Evolutionary conservation across 2,797 vertebrate genomes (phyloP).

Genomic region (Pangasius krempfi): DNA sequence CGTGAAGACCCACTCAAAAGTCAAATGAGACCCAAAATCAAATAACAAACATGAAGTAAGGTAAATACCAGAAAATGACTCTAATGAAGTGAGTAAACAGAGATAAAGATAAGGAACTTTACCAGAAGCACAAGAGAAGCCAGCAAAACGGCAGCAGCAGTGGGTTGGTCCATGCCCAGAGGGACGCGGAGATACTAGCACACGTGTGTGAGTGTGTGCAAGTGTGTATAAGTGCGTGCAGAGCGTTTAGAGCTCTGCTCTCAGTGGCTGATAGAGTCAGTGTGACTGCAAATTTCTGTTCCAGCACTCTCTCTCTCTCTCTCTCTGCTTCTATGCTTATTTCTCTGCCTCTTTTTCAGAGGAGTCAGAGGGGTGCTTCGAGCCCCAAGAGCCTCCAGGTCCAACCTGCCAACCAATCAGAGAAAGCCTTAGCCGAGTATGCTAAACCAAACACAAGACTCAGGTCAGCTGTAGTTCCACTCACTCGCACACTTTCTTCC

Average conservation of each 20-base stretch:
- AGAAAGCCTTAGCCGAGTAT: conserved; percentile 77
- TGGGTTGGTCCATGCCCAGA: conserved; percentile 77
- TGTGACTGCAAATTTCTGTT: conserved; percentile 40
- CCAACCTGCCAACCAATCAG: conserved; percentile 81
- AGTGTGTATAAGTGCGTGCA: conserved; percentile 36
- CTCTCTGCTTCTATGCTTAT: conserved; percentile 63
- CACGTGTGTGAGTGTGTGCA: conserved; percentile 31
- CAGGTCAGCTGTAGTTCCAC: conserved; percentile 67
- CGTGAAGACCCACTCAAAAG: conserved; percentile 29
- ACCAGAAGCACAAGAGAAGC: conserved; percentile 85
- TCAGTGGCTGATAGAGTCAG: conserved; percentile 25
- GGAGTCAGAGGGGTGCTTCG: conserved; percentile 62
- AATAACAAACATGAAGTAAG: not conserved
- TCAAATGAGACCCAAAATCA: not conserved
- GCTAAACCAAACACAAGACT: conserved; percentile 81
- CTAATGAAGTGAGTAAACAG: not conserved
- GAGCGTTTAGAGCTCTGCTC: conserved; percentile 72
- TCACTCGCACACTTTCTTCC: conserved; percentile 52
- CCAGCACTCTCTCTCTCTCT: conserved; percentile 47
- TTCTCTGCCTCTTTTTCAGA: conserved; percentile 63
- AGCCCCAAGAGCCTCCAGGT: conserved; percentile 71
- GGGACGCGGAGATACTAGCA: conserved; percentile 51
- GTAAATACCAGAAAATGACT: not conserved
- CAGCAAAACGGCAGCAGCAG: conserved; percentile 76
- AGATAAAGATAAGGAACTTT: conserved; percentile 55